Evolutionary conservation across 53 echinoderm and acorn worm species (phyloP).

Genomic region (Antedon mediterranea): DNA sequence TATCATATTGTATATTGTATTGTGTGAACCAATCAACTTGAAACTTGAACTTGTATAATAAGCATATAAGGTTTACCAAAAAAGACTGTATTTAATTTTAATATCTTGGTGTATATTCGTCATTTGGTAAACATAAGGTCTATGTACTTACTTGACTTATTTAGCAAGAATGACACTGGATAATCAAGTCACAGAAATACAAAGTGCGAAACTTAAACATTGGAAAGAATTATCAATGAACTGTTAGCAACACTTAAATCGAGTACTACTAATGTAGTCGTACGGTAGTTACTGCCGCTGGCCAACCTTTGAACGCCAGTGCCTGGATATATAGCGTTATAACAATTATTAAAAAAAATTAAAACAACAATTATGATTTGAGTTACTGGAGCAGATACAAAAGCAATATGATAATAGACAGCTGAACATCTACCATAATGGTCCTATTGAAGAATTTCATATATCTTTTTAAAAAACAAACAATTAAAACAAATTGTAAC

Average conservation of each 20-base stretch:
- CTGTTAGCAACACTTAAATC: neutral
- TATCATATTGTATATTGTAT: no score
- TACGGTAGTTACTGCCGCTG: neutral
- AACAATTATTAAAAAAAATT: no score
- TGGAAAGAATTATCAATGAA: neutral
- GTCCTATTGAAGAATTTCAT: neutral
- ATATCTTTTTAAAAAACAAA: neutral
- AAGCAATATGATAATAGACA: neutral
- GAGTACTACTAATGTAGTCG: neutral
- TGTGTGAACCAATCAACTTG: no score
- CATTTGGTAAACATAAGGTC: neutral
- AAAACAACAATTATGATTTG: no score
- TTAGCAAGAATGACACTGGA: neutral
- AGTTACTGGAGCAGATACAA: neutral
- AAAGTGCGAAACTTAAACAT: neutral
- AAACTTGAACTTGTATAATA: no score
- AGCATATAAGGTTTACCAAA: no score
- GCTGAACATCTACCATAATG: no score
- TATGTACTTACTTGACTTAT: neutral
- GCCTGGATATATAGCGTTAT: neutral
- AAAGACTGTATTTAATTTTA: no score
- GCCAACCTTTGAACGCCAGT: neutral
- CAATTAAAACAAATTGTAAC: no score
- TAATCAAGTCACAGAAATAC: neutral
- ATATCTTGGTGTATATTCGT: no score